Percentiles rank a stretch among this genome's conserved stretches.
Conservation (phyloP, 2,113 vertebrate species). For the Tupaia tana region DNA sequence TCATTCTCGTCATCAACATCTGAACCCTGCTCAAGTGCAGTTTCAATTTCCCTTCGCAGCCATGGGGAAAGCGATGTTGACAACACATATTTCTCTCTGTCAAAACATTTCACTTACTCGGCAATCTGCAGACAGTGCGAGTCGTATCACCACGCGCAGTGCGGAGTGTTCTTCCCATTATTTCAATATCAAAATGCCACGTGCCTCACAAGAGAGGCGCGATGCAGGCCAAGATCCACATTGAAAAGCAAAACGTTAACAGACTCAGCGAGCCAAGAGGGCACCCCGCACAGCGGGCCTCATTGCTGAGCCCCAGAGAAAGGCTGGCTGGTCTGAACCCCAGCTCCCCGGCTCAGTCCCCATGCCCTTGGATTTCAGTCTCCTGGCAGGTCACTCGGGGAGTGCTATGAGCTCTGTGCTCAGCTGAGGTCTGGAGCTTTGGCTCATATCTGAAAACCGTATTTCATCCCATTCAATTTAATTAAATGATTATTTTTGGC, state of each 20-base stretch:
- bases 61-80: constrained; percentile 79
- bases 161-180: constrained; percentile 74
- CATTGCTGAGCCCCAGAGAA: not conserved
- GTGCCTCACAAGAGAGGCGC: constrained; percentile 35
- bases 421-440: not conserved
- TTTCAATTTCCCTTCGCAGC: constrained; percentile 81
- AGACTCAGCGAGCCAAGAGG: not conserved
- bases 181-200: constrained; percentile 77
- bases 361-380: not conserved
- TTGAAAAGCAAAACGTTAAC: constrained; percentile 54
- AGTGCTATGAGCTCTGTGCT: not conserved
- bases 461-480: not conserved
- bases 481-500: not conserved
- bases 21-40: constrained; percentile 64
- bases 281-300: not conserved
- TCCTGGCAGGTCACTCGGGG: not conserved
- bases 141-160: constrained; percentile 65
- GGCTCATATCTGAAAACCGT: not conserved
- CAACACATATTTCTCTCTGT: constrained; percentile 84
- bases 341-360: not conserved
- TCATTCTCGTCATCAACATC: constrained; percentile 63
- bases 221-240: constrained; percentile 48
- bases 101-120: constrained; percentile 84
- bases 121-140: constrained; percentile 76
- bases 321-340: accelerated